These are phyloP conservation scores for Phenacoccus solenopsis DNA, from an alignment of 1,140 invertebrate species.

Conservation along the genomic window DNA sequence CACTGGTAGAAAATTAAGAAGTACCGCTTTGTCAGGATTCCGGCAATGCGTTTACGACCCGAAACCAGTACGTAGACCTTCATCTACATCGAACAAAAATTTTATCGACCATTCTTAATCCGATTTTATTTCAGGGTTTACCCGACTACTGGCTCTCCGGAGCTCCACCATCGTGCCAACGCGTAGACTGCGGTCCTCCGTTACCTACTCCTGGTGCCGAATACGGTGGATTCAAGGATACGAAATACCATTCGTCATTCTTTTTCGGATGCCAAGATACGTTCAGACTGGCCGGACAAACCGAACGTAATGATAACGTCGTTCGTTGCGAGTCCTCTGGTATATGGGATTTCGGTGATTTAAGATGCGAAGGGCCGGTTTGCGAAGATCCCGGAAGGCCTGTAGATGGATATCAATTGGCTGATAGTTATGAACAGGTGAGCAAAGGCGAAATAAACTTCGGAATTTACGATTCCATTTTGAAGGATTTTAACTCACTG, in stretches of 20 bases:
- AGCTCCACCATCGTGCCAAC: constrained; percentile 65
- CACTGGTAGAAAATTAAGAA: constrained; percentile 59
- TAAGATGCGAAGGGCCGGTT: constrained; percentile 88
- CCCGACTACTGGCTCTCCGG: constrained; percentile 89
- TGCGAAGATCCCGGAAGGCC: constrained; percentile 91
- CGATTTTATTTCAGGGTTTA: constrained; percentile 44
- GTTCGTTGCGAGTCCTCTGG: constrained; percentile 83
- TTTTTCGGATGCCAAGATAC: constrained; percentile 95
- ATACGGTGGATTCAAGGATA: constrained; percentile 76
- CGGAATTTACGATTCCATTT: background rate
- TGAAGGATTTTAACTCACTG: background rate
- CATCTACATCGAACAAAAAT: background rate
- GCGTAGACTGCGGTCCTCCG: constrained; percentile 75
- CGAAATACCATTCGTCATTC: constrained; percentile 81
- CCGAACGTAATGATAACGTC: constrained; percentile 77
- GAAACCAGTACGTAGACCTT: constrained; percentile 46
- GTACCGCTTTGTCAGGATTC: constrained; percentile 67
- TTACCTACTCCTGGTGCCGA: constrained; percentile 81
- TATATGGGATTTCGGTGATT: constrained; percentile 92
- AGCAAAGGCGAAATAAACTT: constrained; percentile 32
- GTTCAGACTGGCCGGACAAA: constrained; percentile 85
- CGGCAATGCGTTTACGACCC: constrained; percentile 93
- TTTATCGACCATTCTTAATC: background rate
- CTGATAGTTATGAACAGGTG: constrained; percentile 79
- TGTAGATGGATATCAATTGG: constrained; percentile 74